A percentile compares a stretch with the other conserved stretches of the same genome.
Evolutionary conservation across 2,888 invertebrate species (phyloP).

Genomic region (Gastracanthus pulcherrimus): DNA sequence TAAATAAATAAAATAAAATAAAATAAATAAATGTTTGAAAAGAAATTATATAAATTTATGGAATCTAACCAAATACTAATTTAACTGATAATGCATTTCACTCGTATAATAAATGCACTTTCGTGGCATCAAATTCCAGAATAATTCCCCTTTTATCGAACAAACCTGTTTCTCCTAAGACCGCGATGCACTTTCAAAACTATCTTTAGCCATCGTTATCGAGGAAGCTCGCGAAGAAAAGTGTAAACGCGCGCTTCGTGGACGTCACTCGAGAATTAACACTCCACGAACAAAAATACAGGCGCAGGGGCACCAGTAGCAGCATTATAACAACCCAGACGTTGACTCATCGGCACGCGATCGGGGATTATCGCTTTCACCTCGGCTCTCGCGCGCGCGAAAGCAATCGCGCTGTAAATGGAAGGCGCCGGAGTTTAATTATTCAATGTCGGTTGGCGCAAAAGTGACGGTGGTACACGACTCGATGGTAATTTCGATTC

Average conservation of each 20-base stretch:
- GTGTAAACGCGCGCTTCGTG: not conserved
- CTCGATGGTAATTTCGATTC: too few relatives aligned
- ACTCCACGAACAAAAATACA: not conserved
- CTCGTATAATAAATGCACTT: too few relatives aligned
- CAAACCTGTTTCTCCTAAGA: not conserved
- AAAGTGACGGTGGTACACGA: not conserved
- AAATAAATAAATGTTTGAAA: too few relatives aligned
- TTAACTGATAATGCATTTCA: too few relatives aligned
- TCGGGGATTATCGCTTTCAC: conserved; percentile 45
- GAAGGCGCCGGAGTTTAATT: not conserved
- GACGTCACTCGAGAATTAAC: conserved; percentile 41
- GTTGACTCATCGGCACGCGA: conserved; percentile 15
- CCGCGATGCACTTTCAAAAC: not conserved
- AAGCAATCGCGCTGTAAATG: not conserved
- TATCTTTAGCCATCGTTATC: not conserved
- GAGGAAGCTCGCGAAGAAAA: not conserved
- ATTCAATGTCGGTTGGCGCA: not conserved
- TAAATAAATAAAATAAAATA: too few relatives aligned
- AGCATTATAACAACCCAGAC: not conserved
- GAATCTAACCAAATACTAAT: too few relatives aligned
- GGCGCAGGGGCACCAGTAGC: not conserved
- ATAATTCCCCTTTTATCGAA: too few relatives aligned
- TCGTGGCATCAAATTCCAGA: too few relatives aligned
- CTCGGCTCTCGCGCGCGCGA: conserved; percentile 10
- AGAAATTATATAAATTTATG: too few relatives aligned